Evolutionary conservation across 1,140 invertebrate species (phyloP).

Genomic region (Sipha flava): DNA sequence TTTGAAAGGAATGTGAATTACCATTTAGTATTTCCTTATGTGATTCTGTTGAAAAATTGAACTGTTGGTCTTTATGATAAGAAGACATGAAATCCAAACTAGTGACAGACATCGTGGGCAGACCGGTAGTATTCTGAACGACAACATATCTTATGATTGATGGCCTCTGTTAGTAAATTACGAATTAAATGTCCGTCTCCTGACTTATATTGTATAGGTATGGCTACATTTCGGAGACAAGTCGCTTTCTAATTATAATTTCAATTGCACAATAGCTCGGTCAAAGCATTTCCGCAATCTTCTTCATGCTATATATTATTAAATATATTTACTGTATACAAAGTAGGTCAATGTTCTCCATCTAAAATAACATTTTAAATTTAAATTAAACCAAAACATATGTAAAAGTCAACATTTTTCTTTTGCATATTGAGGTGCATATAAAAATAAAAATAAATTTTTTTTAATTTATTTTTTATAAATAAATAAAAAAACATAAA

Average conservation of each 20-base stretch:
- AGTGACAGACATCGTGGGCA: neutral
- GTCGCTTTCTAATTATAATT: conserved; percentile 17
- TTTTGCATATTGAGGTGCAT: no score
- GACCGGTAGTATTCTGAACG: conserved; percentile 3
- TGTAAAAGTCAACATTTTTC: no score
- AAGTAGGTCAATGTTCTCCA: neutral
- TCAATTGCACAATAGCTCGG: neutral
- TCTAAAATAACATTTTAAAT: no score
- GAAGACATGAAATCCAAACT: neutral
- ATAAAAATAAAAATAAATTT: no score
- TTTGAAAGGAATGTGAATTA: neutral
- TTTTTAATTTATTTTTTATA: no score
- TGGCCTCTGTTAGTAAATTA: neutral
- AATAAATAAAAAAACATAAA: no score
- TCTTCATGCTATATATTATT: neutral
- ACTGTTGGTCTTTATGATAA: neutral
- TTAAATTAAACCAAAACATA: no score
- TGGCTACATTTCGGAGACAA: neutral
- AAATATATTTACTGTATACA: neutral
- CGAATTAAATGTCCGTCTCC: neutral
- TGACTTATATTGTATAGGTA: neutral
- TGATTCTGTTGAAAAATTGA: neutral
- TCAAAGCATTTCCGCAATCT: neutral
- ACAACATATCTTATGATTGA: conserved; percentile 24
- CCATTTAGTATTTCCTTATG: neutral